Conservation (phyloP, 2,888 invertebrate genomes). For the Mesorhabditis belari region DNA sequence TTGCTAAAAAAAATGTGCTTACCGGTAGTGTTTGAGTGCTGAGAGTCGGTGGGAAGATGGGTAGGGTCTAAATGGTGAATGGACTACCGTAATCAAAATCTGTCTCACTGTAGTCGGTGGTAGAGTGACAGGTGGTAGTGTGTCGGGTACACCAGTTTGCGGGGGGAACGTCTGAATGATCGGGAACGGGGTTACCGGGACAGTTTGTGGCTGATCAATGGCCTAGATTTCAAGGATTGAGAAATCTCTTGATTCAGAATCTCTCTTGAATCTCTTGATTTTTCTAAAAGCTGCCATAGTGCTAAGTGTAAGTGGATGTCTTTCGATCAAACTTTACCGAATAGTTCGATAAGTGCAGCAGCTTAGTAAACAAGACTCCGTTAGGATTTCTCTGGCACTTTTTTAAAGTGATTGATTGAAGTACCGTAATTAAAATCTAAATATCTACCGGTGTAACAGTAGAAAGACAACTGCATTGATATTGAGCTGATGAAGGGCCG, state of each 20-base stretch:
- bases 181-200: neutral
- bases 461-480: slow-evolving; percentile 30
- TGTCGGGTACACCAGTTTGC: neutral
- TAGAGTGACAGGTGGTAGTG: slow-evolving; percentile 7
- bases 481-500: slow-evolving; percentile 35
- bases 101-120: neutral
- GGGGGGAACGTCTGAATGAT: neutral
- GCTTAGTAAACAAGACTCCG: too few relatives aligned
- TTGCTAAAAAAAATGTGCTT: too few relatives aligned
- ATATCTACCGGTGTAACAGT: slow-evolving; percentile 4
- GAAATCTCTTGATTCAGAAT: too few relatives aligned
- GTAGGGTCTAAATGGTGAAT: neutral
- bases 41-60: neutral
- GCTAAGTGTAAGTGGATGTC: neutral
- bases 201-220: slow-evolving; percentile 5
- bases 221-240: too few relatives aligned
- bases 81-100: neutral
- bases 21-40: neutral
- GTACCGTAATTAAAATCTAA: neutral
- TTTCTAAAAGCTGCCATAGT: neutral
- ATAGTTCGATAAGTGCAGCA: too few relatives aligned
- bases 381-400: neutral
- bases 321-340: too few relatives aligned
- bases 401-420: neutral
- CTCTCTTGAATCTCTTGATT: too few relatives aligned